Evolutionary conservation across 2,113 vertebrate genomes (phyloP), one percentile per base, ranked within the genome.

Genomic region (Redunca redunca): DNA sequence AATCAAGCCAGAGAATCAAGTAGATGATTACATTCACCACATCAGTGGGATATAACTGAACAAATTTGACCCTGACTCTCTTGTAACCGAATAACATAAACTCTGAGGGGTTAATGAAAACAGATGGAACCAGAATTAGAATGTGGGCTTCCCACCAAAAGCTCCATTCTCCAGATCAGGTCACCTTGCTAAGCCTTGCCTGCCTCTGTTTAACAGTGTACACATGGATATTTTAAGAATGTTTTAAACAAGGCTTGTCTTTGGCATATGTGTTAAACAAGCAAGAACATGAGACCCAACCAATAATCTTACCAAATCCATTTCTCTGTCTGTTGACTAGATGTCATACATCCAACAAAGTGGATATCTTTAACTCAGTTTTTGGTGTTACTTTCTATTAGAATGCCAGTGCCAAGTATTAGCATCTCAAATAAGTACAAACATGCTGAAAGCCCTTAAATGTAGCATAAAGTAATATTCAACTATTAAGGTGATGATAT

Each of bases 71-170:
- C 15, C 48, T 92, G 85, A 55, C 25, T 88, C 40, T 83, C 40
- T 83, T 86, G 84, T 91, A 96, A 85, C 28, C 55, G 90, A 93
- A 96, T 88, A 74, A 85, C 17, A 19, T 67, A 77, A 93, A 90
- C 28, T 90, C n/a, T 80, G 92, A 95, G 46, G 94, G 21, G 4
- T 64, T 53, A 87, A 36, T 2, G 19, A 94, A 93, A 85, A 30
- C 46, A 91, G 53, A 83, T 74, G n/a, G 53, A 97, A 89, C 33
- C 67, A 96, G 77, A 84, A 88, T 84, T 77, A 86, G 36, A 82
- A 94, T 2, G 17, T 67, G 13, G 43, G 7, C n/a, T 92, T 95
- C n/a, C 8, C 6, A 58, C 25, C 12, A 57, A 96, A 40, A 91
- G 28, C 64, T 86, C 40, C 5, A 1, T 53, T 48, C 57, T 90